A percentile compares a stretch with the other conserved stretches of the same genome.
Evolutionary conservation across 2,113 vertebrate species (phyloP).

Genomic region (Chionodraco myersi): DNA sequence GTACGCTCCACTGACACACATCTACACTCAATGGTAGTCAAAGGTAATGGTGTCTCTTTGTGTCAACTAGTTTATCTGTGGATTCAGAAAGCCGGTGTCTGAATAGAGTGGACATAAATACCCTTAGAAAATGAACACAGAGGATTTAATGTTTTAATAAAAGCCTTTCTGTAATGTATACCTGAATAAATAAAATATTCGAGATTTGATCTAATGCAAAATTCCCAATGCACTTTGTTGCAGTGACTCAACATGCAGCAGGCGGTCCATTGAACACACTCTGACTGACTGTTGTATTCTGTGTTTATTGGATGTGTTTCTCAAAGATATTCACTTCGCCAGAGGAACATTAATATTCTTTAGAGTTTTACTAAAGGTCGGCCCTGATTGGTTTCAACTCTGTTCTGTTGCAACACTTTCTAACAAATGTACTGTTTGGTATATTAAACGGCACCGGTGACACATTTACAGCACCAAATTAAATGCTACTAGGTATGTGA

Average conservation of each 20-base stretch:
- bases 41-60: neutral
- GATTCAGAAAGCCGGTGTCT: neutral
- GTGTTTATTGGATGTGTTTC: neutral
- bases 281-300: neutral
- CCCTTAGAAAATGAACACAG: neutral
- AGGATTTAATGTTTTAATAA: neutral
- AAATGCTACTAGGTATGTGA: neutral
- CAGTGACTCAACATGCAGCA: neutral
- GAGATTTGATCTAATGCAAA: neutral
- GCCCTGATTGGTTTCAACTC: neutral
- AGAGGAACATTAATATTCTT: neutral
- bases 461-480: neutral
- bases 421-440: constrained; percentile 2
- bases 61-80: neutral
- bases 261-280: neutral
- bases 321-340: neutral
- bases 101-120: neutral
- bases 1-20: constrained; percentile 66
- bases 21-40: neutral
- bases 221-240: neutral
- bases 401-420: neutral
- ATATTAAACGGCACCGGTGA: neutral
- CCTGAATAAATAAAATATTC: neutral
- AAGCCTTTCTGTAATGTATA: neutral
- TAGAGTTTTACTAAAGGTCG: constrained; percentile 7